These are phyloP conservation scores for Darevskia mixta DNA, from an alignment of 2,797 vertebrate genomes.

Conservation along the genomic window DNA sequence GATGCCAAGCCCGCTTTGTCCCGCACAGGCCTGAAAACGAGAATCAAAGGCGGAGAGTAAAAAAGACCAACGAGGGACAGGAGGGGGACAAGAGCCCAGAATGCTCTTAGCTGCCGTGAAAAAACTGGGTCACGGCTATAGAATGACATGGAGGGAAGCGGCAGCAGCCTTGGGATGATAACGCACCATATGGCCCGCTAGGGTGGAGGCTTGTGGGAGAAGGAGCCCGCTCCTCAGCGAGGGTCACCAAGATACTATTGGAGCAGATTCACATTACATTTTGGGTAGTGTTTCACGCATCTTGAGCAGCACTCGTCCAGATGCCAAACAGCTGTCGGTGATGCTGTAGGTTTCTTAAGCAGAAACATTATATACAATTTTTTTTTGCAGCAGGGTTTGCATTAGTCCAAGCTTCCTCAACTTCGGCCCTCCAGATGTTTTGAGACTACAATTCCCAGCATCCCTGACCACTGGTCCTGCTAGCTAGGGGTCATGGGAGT, in stretches of 20 bases:
- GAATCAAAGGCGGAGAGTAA: slow-evolving; percentile 47
- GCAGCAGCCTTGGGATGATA: not conserved
- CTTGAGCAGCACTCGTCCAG: not conserved
- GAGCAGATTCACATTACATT: not conserved
- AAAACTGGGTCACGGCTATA: slow-evolving; percentile 74
- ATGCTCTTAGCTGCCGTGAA: not conserved
- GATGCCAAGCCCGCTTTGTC: slow-evolving; percentile 57
- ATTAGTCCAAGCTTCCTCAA: too few species aligned
- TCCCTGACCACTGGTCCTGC: too few species aligned
- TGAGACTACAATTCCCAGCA: too few species aligned
- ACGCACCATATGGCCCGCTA: not conserved
- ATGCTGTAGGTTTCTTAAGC: not conserved
- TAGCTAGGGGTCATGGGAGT: too few species aligned
- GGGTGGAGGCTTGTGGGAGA: too few species aligned
- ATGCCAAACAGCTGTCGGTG: not conserved
- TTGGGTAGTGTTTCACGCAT: not conserved
- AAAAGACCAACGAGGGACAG: slow-evolving; percentile 7
- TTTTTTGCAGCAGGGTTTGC: not conserved
- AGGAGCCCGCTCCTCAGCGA: not conserved
- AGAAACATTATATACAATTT: not conserved
- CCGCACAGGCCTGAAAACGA: slow-evolving; percentile 50
- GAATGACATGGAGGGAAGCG: slow-evolving; percentile 55
- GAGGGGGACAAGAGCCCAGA: slow-evolving; percentile 20
- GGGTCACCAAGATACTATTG: not conserved
- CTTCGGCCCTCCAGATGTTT: too few species aligned